Evolutionary conservation across 2,888 invertebrate species (phyloP), one percentile per base, ranked within the genome.

Genomic region (Scotopteryx bipunctaria): DNA sequence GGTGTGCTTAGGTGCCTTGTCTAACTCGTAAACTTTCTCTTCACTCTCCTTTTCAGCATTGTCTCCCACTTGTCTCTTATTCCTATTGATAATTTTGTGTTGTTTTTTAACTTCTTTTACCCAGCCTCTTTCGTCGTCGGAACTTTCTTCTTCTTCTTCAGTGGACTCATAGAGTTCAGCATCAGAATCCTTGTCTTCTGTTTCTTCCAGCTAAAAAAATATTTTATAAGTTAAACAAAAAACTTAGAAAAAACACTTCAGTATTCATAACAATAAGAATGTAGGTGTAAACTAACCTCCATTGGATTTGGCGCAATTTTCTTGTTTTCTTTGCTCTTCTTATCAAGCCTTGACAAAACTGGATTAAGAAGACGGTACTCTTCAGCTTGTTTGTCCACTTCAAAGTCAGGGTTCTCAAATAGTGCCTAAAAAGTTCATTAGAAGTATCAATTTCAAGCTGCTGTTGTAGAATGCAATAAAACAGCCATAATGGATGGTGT

Each of bases 321-420:
- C 6, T 91, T 75, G 57, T 92, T 92, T 69, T 92, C 76, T 64
- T 92, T 91, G 69, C 94, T 95, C 35, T 92, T 91, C 73, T 94
- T 96, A 64, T 96, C 95, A 41, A 97, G 79, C 65, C 96, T 94
- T 21, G 96, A 95, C 25, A 98, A 89, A 2, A 97, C 96, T 13
- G 98, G 98, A 80, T 98, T 97, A 13, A 98, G 86, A 54, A 98
- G 90, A 65, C 94, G 92, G 79, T 93, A 99, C 76, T 98, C 98
- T 69, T 97, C 96, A 38, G 96, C 94, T 72, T 93, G 93, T 67
- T 93, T 95, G 76, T 98, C 96, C 47, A 99, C 95, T 83, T 98
- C 94, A 81, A 96, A 99, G 74, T 98, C 97, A 6, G 97, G 94
- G 88, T 99, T 96, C 66, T 93, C 94, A 82, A 99, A 99, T 76